Conservation (phyloP, 2,797 vertebrate genomes). For the Manis pentadactyla region DNA sequence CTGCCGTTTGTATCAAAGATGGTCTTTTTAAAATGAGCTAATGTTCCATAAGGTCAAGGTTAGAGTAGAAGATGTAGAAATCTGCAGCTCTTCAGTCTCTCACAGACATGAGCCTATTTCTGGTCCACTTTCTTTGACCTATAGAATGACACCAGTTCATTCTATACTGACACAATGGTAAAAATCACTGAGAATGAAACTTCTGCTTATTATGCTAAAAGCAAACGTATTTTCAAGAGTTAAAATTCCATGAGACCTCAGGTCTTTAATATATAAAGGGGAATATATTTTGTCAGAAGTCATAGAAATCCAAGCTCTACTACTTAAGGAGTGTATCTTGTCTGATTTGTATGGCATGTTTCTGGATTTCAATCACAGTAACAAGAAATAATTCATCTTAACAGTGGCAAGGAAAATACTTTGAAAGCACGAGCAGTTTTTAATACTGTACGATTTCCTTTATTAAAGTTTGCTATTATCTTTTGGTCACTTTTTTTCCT, state of each 20-base stretch:
- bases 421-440: constrained; percentile 3
- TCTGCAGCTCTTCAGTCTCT: constrained; percentile 44
- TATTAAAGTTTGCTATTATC: constrained; percentile 45
- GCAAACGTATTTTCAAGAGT: constrained; percentile 68
- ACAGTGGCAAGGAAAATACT: constrained; percentile 53
- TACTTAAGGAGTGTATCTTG: constrained; percentile 43
- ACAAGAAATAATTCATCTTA: constrained; percentile 64
- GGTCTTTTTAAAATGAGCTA: constrained; percentile 57
- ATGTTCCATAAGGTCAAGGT: constrained; percentile 67
- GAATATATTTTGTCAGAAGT: constrained; percentile 77
- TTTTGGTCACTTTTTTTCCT: neutral
- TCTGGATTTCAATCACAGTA: constrained; percentile 69
- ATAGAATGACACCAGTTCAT: constrained; percentile 63
- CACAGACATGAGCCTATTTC: constrained; percentile 60
- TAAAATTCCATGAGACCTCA: constrained; percentile 54
- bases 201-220: constrained; percentile 63
- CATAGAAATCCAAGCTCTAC: constrained; percentile 49
- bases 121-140: constrained; percentile 64
- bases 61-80: constrained; percentile 62
- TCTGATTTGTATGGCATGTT: constrained; percentile 67
- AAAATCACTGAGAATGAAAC: constrained; percentile 60
- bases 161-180: constrained; percentile 49
- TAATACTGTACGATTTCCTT: constrained; percentile 3
- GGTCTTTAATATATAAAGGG: constrained; percentile 14
- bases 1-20: constrained; percentile 64